These are phyloP conservation scores for Glomeris maerens DNA, from an alignment of 1,140 invertebrate species.

Conservation along the genomic window DNA sequence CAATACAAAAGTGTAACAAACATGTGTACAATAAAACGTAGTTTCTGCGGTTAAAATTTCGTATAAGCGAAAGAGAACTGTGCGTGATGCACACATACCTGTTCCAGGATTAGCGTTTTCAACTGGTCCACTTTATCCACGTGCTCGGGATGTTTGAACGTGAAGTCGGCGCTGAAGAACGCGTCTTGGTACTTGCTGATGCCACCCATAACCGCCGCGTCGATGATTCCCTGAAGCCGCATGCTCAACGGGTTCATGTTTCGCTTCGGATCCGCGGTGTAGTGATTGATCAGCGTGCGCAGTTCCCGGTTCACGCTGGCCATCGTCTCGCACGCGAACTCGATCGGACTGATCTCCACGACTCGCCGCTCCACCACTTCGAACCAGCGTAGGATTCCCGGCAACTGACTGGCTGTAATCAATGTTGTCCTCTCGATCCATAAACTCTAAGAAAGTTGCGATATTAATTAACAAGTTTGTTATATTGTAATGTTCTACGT, in stretches of 20 bases:
- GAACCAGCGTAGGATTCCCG: constrained; percentile 88
- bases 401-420: constrained; percentile 62
- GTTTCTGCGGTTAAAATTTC: too few relatives aligned
- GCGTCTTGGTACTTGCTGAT: constrained; percentile 87
- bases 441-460: constrained; percentile 44
- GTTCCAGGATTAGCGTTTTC: constrained; percentile 57
- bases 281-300: constrained; percentile 55
- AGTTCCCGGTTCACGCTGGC: constrained; percentile 72
- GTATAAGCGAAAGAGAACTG: too few relatives aligned
- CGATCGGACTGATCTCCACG: constrained; percentile 74
- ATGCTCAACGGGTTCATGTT: constrained; percentile 86
- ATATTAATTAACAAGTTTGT: background rate
- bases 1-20: too few relatives aligned
- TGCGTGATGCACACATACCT: too few relatives aligned
- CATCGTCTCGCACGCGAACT: constrained; percentile 87
- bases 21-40: too few relatives aligned
- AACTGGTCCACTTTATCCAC: constrained; percentile 56
- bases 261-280: constrained; percentile 55
- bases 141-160: constrained; percentile 51
- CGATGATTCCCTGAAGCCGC: constrained; percentile 75
- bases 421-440: constrained; percentile 92
- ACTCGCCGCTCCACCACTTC: constrained; percentile 65
- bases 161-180: constrained; percentile 71
- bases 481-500: background rate
- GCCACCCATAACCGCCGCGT: constrained; percentile 91